Evolutionary conservation across 2,888 invertebrate genomes (phyloP), one percentile per base, ranked within the genome.

Genomic region (Chaitophorus viminalis): DNA sequence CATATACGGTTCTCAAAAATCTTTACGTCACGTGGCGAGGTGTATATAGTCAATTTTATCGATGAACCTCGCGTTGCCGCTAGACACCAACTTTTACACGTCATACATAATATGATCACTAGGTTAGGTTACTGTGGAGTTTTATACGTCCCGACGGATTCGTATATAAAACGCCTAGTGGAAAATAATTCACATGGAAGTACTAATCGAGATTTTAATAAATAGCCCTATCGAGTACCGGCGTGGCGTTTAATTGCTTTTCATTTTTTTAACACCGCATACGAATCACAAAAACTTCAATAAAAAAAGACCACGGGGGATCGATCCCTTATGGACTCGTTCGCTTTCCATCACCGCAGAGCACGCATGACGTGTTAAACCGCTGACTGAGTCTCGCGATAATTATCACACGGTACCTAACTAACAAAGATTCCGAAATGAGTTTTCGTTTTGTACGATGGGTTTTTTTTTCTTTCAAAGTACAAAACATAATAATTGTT

Each of bases 401-500:
- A 85, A 85, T 85, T 84, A 84, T 84, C 84, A 85, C 83, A 75
- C 39, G n/a, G 52, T 68, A n/a, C n/a, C n/a, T n/a, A 85, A 76
- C 76, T 29, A 31, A 60, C 60, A 83, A 83, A 85, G 76, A 77
- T 65, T 68, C 33, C 76, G 46, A 85, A 77, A 77, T 76, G 84
- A 76, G 84, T 84, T 84, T 84, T 84, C 60, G 31, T 83, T 84
- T 84, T 68, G 60, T 83, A 60, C 29, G 29, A 76, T 46, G n/a
- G n/a, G 8, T 25, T 74, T 33, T 21, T 46, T n/a, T 75, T 54
- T 21, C 6, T 60, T 74, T 52, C n/a, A n/a, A 14, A 65, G n/a
- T 18, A 60, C 18, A 54, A 46, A 46, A 74, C 29, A 31, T 52
- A 82, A 68, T 68, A 33, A 74, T 68, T 68, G 68, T 68, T 29